Evolutionary conservation across 2,888 invertebrate species (phyloP).

Genomic region (Seira musarum): DNA sequence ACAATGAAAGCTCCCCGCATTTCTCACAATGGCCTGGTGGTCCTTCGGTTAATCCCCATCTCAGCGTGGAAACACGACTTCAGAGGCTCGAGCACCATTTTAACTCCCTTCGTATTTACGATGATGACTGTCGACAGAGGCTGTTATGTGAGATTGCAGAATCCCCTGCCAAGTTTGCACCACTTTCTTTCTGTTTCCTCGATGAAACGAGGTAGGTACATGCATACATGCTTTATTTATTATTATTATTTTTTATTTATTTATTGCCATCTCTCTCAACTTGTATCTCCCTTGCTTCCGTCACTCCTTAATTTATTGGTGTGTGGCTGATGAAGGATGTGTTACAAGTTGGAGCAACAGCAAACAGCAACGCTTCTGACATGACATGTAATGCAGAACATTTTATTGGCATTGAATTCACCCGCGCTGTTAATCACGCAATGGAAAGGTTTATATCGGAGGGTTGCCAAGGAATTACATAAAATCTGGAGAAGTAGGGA

Average conservation of each 20-base stretch:
- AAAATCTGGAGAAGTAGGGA: no score
- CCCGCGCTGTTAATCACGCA: no score
- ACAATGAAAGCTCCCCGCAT: slow-evolving; percentile 46
- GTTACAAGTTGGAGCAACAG: no score
- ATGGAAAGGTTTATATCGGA: no score
- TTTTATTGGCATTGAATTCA: no score
- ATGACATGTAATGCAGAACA: no score
- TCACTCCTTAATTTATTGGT: no score
- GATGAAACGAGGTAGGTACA: slow-evolving; percentile 70
- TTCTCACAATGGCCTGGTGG: slow-evolving; percentile 40
- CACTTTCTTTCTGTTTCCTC: slow-evolving; percentile 70
- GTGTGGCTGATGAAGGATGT: no score
- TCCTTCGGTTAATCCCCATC: slow-evolving; percentile 42
- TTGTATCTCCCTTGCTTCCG: no score
- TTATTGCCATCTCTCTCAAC: no score
- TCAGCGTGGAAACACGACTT: slow-evolving; percentile 66
- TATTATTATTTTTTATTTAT: slow-evolving; percentile 26
- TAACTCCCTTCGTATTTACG: slow-evolving; percentile 69
- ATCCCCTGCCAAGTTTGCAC: slow-evolving; percentile 70
- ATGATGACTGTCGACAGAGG: slow-evolving; percentile 71
- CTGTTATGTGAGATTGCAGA: slow-evolving; percentile 70
- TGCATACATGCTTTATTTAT: not conserved
- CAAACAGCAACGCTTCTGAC: no score
- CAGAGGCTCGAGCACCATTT: slow-evolving; percentile 70
- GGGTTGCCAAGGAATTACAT: no score